A percentile compares a stretch with the other conserved stretches of the same genome.
Conservation (phyloP, 2,113 vertebrate species). For the Lycaon pictus region DNA sequence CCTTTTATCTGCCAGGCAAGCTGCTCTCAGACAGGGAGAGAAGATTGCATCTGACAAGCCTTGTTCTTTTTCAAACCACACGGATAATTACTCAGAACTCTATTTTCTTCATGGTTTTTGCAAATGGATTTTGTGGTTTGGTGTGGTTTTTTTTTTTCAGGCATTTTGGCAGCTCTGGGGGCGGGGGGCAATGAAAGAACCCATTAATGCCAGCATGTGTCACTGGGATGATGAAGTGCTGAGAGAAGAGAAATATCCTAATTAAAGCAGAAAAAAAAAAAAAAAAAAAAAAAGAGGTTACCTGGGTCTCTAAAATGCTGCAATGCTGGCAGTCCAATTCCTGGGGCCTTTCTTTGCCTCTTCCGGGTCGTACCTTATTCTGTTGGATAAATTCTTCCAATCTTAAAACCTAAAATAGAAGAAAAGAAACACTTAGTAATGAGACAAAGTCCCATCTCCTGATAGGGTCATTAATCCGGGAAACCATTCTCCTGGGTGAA, state of each 20-base stretch:
- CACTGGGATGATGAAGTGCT: background rate
- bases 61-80: background rate
- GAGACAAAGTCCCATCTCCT: background rate
- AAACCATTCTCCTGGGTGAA: background rate
- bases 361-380: background rate
- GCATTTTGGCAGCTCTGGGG: slow-evolving; percentile 42
- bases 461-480: background rate
- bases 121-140: slow-evolving; percentile 56
- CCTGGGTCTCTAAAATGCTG: slow-evolving; percentile 29
- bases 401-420: slow-evolving; percentile 73
- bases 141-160: background rate
- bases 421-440: background rate
- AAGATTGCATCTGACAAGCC: background rate
- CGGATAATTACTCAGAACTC: background rate
- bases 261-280: background rate
- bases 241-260: slow-evolving; percentile 14
- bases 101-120: slow-evolving; percentile 48
- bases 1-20: background rate
- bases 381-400: slow-evolving; percentile 77
- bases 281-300: background rate
- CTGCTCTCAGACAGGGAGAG: background rate
- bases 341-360: background rate
- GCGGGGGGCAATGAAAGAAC: background rate
- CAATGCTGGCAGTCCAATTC: background rate
- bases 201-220: background rate